phyloP scores from a whole-genome alignment of 1,140 invertebrate species.

The Zaprionus vittiger region DNA sequence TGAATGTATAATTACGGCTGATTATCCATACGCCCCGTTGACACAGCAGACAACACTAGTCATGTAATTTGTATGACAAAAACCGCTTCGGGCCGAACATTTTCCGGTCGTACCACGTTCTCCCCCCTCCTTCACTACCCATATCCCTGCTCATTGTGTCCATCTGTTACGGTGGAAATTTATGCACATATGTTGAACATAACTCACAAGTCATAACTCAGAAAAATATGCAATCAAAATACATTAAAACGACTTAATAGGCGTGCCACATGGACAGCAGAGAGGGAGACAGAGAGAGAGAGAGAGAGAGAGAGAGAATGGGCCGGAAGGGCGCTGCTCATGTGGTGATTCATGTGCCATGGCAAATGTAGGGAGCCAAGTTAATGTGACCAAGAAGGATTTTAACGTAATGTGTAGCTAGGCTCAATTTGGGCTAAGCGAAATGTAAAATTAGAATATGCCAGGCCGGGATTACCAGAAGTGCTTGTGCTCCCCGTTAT shows the following conservation, averaged over 20 bases:
- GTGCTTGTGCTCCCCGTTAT: neutral
- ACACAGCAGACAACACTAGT: conserved; percentile 12
- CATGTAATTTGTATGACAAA: conserved; percentile 35
- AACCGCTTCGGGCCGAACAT: conserved; percentile 10
- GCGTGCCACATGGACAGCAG: conserved; percentile 32
- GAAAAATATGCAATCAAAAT: conserved; percentile 55
- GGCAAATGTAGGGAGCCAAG: neutral
- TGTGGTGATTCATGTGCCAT: conserved; percentile 17
- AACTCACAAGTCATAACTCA: conserved; percentile 41
- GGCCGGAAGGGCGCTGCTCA: neutral
- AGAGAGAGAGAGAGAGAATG: neutral
- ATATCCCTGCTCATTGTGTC: neutral
- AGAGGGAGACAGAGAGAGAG: neutral
- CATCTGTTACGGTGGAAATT: conserved; percentile 18
- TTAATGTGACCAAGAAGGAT: neutral
- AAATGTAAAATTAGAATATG: neutral
- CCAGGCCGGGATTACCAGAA: neutral
- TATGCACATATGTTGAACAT: conserved; percentile 51
- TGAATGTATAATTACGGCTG: conserved; percentile 36
- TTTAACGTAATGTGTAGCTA: neutral
- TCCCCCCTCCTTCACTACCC: neutral
- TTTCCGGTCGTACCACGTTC: neutral
- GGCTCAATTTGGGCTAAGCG: neutral
- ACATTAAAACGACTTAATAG: conserved; percentile 48
- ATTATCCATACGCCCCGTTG: conserved; percentile 21